phyloP scores from a whole-genome alignment of 2,113 vertebrate species.

The Pampusana beccarii region DNA sequence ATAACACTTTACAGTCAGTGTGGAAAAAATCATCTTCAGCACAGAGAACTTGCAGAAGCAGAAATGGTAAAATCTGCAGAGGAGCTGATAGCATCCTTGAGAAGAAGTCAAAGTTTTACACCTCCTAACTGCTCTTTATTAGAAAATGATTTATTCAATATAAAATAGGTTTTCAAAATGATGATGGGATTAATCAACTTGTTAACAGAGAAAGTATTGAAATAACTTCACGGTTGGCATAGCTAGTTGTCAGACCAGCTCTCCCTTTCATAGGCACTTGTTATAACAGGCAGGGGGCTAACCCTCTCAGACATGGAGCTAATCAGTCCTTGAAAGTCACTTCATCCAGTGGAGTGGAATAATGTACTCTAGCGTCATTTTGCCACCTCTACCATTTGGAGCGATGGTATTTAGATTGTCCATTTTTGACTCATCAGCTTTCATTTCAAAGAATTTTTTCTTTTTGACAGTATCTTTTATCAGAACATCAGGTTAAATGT shows the following conservation, averaged over 20 bases:
- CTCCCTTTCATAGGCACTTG: slow-evolving; percentile 69
- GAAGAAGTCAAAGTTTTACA: slow-evolving; percentile 61
- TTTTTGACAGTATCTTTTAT: not conserved
- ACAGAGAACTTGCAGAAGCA: not conserved
- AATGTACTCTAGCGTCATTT: slow-evolving; percentile 47
- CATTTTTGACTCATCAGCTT: slow-evolving; percentile 54
- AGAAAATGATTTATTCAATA: slow-evolving; percentile 56
- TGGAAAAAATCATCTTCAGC: not conserved
- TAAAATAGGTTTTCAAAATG: slow-evolving; percentile 53
- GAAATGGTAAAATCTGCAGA: not conserved
- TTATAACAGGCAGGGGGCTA: slow-evolving; percentile 70
- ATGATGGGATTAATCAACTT: slow-evolving; percentile 69
- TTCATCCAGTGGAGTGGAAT: slow-evolving; percentile 66
- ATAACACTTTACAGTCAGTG: not conserved
- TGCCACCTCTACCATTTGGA: slow-evolving; percentile 58
- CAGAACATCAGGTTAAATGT: slow-evolving; percentile 2
- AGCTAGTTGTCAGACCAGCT: slow-evolving; percentile 63
- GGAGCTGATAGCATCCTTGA: not conserved
- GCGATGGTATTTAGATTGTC: slow-evolving; percentile 46
- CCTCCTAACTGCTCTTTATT: slow-evolving; percentile 57
- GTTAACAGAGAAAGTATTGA: slow-evolving; percentile 59
- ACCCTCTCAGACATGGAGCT: slow-evolving; percentile 72
- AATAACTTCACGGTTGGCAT: slow-evolving; percentile 70
- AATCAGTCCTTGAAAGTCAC: slow-evolving; percentile 73
- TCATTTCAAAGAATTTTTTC: slow-evolving; percentile 49